Evolutionary conservation across 1,140 invertebrate genomes (phyloP).

Genomic region (Ostrea edulis): DNA sequence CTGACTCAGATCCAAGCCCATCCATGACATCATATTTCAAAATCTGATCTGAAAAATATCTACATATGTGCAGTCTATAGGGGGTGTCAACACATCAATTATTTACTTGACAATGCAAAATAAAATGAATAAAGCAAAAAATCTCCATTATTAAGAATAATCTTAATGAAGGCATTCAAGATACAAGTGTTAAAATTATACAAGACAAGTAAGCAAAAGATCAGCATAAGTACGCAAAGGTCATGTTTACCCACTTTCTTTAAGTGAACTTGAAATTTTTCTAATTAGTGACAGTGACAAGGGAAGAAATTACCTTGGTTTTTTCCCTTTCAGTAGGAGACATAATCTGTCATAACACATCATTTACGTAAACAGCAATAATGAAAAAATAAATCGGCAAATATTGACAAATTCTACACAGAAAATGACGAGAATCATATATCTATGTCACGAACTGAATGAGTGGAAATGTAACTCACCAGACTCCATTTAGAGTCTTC

Average conservation of each 20-base stretch:
- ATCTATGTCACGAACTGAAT: background rate
- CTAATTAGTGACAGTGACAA: background rate
- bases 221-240: background rate
- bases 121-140: background rate
- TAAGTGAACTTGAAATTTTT: constrained; percentile 10
- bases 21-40: background rate
- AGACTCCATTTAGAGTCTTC: background rate
- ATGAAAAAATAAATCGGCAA: background rate
- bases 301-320: background rate
- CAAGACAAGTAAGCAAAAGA: constrained; percentile 4
- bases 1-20: background rate
- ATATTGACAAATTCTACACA: background rate
- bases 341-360: background rate
- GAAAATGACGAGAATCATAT: constrained; percentile 1
- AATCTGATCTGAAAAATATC: background rate
- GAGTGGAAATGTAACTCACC: background rate
- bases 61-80: background rate
- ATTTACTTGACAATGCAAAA: background rate
- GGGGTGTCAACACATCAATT: background rate
- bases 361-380: background rate
- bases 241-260: constrained; percentile 2
- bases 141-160: background rate
- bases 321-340: background rate
- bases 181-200: background rate
- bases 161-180: background rate